Evolutionary conservation across 2,113 vertebrate species (phyloP).

Genomic region (Glaucomys volans): DNA sequence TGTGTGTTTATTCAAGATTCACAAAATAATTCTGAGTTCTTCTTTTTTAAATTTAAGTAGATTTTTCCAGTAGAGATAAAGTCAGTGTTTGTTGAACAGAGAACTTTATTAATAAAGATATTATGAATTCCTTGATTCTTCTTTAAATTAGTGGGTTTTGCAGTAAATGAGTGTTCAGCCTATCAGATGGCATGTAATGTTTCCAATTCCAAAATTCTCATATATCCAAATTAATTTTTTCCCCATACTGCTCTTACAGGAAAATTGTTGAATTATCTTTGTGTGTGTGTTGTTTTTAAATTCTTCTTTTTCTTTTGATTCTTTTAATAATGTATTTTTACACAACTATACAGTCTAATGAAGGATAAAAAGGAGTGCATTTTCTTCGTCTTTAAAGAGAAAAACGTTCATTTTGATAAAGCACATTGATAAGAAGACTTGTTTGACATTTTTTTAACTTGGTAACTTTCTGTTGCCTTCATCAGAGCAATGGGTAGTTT

Average conservation of each 20-base stretch:
- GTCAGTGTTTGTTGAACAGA: background rate
- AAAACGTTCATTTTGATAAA: slow-evolving; percentile 41
- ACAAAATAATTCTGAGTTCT: background rate
- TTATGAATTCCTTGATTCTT: background rate
- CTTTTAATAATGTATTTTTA: slow-evolving; percentile 6
- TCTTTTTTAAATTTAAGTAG: slow-evolving; percentile 30
- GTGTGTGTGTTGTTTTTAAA: background rate
- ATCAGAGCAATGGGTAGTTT: background rate
- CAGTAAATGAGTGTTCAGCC: background rate
- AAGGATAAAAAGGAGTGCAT: background rate
- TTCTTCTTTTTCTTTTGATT: background rate
- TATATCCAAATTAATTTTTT: background rate
- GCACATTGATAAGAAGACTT: slow-evolving; percentile 15
- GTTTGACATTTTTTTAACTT: slow-evolving; percentile 19
- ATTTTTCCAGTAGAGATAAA: slow-evolving; percentile 23
- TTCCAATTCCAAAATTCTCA: slow-evolving; percentile 41
- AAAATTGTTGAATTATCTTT: background rate
- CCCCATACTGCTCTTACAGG: background rate
- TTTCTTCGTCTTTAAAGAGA: slow-evolving; percentile 31
- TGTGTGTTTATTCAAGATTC: slow-evolving; percentile 32
- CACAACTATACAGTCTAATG: background rate
- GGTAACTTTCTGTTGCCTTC: background rate
- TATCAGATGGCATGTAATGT: background rate
- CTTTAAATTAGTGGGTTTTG: slow-evolving; percentile 17
- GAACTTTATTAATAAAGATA: too few relatives aligned